phyloP scores from a whole-genome alignment of 2,888 invertebrate genomes.

The Leptinotarsa tumamoca region DNA sequence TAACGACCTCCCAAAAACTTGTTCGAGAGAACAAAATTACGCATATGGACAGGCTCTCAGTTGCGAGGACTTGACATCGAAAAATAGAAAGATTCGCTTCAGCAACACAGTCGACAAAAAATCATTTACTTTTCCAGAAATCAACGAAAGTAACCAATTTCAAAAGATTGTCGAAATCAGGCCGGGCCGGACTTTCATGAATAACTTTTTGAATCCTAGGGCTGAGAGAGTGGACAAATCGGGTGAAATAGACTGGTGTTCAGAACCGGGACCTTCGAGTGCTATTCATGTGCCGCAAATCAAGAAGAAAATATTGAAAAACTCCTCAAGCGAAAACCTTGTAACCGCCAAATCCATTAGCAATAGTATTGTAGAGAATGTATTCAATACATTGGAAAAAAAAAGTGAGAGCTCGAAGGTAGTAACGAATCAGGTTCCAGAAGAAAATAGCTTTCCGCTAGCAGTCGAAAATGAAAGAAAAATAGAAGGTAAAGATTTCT shows the following conservation, averaged over 20 bases:
- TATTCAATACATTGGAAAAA: background rate
- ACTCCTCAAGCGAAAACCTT: background rate
- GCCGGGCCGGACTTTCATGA: background rate
- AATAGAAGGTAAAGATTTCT: background rate
- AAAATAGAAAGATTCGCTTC: background rate
- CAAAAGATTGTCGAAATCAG: background rate
- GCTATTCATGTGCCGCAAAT: background rate
- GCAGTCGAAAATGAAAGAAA: background rate
- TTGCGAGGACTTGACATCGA: background rate
- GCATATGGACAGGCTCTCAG: background rate
- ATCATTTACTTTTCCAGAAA: background rate
- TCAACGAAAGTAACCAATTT: background rate
- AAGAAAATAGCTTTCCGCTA: background rate
- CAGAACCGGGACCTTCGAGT: background rate
- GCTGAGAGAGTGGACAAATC: background rate
- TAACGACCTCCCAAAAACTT: background rate
- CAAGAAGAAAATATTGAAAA: background rate
- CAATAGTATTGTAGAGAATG: background rate
- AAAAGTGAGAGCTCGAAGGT: background rate
- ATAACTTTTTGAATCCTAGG: slow-evolving; percentile 11
- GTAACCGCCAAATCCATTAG: background rate
- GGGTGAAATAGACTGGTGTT: background rate
- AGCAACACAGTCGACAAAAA: slow-evolving; percentile 4
- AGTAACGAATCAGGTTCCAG: background rate
- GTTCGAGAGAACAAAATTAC: slow-evolving; percentile 51